These are phyloP conservation scores for Heteronetta atricapilla DNA, from an alignment of 2,113 vertebrate genomes.

Conservation along the genomic window DNA sequence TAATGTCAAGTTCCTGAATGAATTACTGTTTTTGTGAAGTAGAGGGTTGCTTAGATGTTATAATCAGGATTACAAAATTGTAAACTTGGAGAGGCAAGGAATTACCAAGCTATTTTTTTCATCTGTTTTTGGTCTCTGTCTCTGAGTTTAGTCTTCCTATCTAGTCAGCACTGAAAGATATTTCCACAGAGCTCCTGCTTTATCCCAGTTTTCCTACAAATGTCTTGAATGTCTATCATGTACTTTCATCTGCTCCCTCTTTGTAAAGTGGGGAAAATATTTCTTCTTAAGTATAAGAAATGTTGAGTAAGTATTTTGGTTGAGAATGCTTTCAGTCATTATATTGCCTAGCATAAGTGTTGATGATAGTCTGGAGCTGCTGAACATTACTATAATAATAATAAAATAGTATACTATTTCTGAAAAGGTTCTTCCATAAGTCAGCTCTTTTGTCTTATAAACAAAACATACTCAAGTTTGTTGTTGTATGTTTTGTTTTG, in stretches of 20 bases:
- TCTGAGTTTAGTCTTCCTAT: background rate
- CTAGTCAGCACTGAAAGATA: background rate
- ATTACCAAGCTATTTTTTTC: background rate
- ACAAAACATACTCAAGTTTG: background rate
- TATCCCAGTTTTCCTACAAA: background rate
- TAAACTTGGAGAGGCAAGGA: background rate
- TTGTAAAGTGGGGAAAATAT: background rate
- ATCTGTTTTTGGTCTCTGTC: background rate
- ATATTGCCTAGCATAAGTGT: background rate
- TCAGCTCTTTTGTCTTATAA: background rate
- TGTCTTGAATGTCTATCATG: background rate
- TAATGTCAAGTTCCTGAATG: background rate
- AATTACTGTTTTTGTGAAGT: background rate
- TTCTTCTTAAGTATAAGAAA: background rate
- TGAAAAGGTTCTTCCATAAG: background rate
- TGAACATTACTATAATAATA: background rate
- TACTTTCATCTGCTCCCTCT: background rate
- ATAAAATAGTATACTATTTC: background rate
- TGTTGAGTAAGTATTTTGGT: background rate
- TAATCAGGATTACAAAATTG: background rate
- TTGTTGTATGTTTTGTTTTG: too few species aligned
- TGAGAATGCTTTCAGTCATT: background rate
- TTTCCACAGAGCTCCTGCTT: background rate
- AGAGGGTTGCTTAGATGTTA: background rate
- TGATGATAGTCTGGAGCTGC: background rate